A percentile compares a stretch with the other conserved stretches of the same genome.
These are phyloP conservation scores for Scomber japonicus DNA, from an alignment of 2,113 vertebrate genomes.

Conservation along the genomic window DNA sequence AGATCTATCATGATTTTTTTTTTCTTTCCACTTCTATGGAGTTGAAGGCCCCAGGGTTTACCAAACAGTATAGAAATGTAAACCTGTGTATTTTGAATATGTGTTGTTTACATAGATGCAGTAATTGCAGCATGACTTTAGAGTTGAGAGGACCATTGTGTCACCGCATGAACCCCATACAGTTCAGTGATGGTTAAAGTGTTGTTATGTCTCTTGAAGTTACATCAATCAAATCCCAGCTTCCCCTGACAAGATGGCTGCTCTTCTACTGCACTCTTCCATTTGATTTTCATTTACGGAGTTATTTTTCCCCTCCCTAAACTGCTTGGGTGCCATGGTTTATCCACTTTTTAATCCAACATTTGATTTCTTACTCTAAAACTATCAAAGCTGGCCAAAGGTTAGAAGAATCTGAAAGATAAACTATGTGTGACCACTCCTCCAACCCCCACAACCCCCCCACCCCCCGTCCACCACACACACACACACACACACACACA, in stretches of 20 bases:
- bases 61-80: constrained; percentile 49
- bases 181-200: not conserved
- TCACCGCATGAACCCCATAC: not conserved
- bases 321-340: constrained; percentile 89
- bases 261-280: constrained; percentile 78
- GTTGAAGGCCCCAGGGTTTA: constrained; percentile 38
- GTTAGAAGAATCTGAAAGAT: constrained; percentile 59
- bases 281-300: constrained; percentile 71
- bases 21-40: constrained; percentile 51
- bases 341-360: constrained; percentile 85
- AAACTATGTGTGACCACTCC: constrained; percentile 57
- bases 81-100: constrained; percentile 44
- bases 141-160: not conserved
- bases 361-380: constrained; percentile 77
- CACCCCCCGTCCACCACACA: not conserved
- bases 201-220: constrained; percentile 90
- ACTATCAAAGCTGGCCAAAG: constrained; percentile 81
- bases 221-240: constrained; percentile 79
- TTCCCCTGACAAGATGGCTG: constrained; percentile 87
- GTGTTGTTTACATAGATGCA: constrained; percentile 47
- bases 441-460: not conserved
- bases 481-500: not conserved
- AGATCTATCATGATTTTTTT: constrained; percentile 64
- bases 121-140: constrained; percentile 6
- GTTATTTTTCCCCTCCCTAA: constrained; percentile 46